Evolutionary conservation across 1,140 invertebrate species (phyloP).

Genomic region (Drosophila nasuta): DNA sequence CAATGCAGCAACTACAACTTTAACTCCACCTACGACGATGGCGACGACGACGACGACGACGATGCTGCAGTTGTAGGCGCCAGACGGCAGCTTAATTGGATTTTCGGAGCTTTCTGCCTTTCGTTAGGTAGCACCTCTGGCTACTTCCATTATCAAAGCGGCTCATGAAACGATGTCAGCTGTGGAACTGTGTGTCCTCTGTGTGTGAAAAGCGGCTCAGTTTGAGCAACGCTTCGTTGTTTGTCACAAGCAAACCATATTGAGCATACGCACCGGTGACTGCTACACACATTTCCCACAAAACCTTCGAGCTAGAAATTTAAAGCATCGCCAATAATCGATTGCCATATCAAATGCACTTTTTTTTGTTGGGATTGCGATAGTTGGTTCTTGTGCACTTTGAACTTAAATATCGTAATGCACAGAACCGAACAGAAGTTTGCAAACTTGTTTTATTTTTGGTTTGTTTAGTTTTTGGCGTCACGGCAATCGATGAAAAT

Average conservation of each 20-base stretch:
- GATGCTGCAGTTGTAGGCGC: not conserved
- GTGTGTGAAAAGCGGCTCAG: constrained; percentile 53
- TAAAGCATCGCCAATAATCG: not conserved
- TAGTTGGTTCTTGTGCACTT: constrained; percentile 9
- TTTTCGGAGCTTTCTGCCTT: constrained; percentile 49
- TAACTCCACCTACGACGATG: constrained; percentile 9
- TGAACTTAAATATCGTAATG: constrained; percentile 32
- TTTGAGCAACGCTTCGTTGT: constrained; percentile 33
- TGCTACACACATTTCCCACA: not conserved
- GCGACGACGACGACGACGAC: too few species aligned
- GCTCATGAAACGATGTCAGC: constrained; percentile 14
- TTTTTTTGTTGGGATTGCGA: too few species aligned
- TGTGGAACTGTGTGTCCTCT: not conserved
- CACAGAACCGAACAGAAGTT: constrained; percentile 21
- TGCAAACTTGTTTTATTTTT: constrained; percentile 4
- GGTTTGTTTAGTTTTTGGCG: constrained; percentile 25
- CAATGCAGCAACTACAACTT: constrained; percentile 12
- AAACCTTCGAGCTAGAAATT: not conserved
- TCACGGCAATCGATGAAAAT: constrained; percentile 68
- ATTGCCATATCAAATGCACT: not conserved
- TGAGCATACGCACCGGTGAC: constrained; percentile 45
- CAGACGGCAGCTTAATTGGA: constrained; percentile 67
- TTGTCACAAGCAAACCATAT: constrained; percentile 32
- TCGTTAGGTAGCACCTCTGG: constrained; percentile 21
- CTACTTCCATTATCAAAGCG: constrained; percentile 46